phyloP scores from a whole-genome alignment of 92 coral and sea anemone genomes.

The Phenganax marumi region DNA sequence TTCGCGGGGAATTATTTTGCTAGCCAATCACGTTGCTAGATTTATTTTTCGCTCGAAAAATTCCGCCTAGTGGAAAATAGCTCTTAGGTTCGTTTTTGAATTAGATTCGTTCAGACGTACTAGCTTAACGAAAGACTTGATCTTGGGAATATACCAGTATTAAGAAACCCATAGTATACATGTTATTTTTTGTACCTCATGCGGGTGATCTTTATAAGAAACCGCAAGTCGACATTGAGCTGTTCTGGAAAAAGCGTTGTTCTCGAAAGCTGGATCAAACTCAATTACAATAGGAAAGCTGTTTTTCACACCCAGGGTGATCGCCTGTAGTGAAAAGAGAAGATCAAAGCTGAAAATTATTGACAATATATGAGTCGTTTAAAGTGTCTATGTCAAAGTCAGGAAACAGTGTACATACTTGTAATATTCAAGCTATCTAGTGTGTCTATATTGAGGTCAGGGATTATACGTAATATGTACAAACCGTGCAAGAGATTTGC shows the following conservation, averaged over 20 bases:
- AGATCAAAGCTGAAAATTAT: not conserved
- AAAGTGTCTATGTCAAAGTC: not conserved
- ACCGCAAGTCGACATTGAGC: slow-evolving; percentile 80
- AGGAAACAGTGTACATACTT: not conserved
- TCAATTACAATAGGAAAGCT: slow-evolving; percentile 85
- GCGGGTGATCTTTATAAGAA: slow-evolving; percentile 85
- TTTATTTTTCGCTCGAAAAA: no score
- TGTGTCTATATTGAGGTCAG: no score
- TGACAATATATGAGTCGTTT: not conserved
- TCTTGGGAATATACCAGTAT: slow-evolving; percentile 10
- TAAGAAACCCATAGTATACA: not conserved
- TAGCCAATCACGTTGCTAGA: no score
- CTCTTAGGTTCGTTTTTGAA: no score
- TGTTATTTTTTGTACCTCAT: slow-evolving; percentile 51
- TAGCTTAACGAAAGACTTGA: no score
- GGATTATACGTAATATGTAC: no score
- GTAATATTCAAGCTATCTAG: no score
- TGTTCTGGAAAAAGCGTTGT: slow-evolving; percentile 77
- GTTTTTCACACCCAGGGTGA: slow-evolving; percentile 73
- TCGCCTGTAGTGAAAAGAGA: slow-evolving; percentile 50
- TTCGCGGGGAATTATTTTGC: no score
- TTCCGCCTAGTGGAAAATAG: no score
- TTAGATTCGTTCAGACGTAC: no score
- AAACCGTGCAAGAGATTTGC: no score
- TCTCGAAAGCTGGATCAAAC: slow-evolving; percentile 92